Evolutionary conservation across 92 coral and sea anemone species (phyloP), one percentile per base, ranked within the genome.

Genomic region (Epizoanthus stellaris): DNA sequence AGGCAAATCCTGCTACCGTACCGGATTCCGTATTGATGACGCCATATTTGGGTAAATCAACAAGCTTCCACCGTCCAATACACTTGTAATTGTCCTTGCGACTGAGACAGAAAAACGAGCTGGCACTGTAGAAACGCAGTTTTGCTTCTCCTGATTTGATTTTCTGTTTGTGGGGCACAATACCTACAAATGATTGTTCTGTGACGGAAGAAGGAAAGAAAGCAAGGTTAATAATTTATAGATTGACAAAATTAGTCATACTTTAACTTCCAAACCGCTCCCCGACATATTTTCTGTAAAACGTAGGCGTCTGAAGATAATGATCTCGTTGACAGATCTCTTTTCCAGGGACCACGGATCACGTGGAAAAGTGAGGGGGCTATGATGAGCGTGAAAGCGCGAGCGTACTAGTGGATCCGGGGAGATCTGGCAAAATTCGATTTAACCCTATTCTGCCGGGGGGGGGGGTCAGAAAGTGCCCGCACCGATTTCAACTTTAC

Each of bases 81-180:
- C 91, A 85, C 39, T 93, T 94, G 68, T 75, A 94, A 85, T 85
- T 96, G 91, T 96, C 98, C 67, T 96, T 96, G 17, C 97, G 93
- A 12, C 95, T 92, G 73, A 96, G 79, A 5, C 95, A 88, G 80
- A 96, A 94, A 73, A 96, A 96, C 0, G 88, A 82, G 40, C 74
- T 76, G 40, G 82, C 64, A 21, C 90, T 85, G 71, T 96, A 97
- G 80, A 97, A 95, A 53, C 98, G 99, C 25, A 97, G 92, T 1
- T 85, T 91, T 6, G 98, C 99, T 81, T 97, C 99, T 12, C 99
- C 99, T 19, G 99, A 85, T 71, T 93, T 97, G 76, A 97, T 73
- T 58, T 95, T 91, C 76, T 97, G 98, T 76, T 91, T 97, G 88
- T 92, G 94, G n/a, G 98, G 99, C 80, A 97, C 94, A 70, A 95